Evolutionary conservation across 1,140 invertebrate genomes (phyloP), one percentile per base, ranked within the genome.

Genomic region (Rhizoglyphus robini): DNA sequence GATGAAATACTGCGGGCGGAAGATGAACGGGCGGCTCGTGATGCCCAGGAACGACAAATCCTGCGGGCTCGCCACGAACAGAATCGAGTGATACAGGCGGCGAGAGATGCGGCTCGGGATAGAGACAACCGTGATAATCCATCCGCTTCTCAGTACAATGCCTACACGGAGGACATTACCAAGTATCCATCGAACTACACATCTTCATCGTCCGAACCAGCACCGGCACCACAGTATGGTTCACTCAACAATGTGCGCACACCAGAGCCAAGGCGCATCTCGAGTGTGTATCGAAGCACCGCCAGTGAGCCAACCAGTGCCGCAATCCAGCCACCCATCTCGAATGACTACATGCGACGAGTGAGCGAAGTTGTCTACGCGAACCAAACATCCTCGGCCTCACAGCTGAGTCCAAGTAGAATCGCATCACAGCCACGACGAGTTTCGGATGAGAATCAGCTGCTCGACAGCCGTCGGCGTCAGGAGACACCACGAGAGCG

Each of bases 61-160:
- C 32, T 60, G n/a, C 58, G 58, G n/a, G 58, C 58, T 23, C 58
- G 58, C 15, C 15, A 60, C 3, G 58, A 60, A 20, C 58, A 60
- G 29, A 60, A 13, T 32, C 58, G 30, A 60, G 11, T 20, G 27
- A 60, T 60, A n/a, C 15, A 60, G 13, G 27, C 58, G 2, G 58
- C 58, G 13, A 30, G 58, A 32, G 27, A 58, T 13, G 54, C 54
- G n/a, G 54, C 54, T 23, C 54, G 54, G 15, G 27, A 29, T 29
- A n/a, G n/a, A n/a, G n/a, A n/a, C n/a, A n/a, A n/a, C n/a, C n/a
- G 8, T 41, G 36, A 41, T 41, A 41, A 11, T 41, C 48, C 48
- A 25, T 13, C 48, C 2, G 13, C 48, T n/a, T n/a, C 23, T 15
- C 23, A 15, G 18, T 46, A 46, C 29, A 51, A 13, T 11, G 11